A percentile compares a stretch with the other conserved stretches of the same genome.
phyloP scores from a whole-genome alignment of 2,888 invertebrate genomes.

The Lepidochitona cinerea region DNA sequence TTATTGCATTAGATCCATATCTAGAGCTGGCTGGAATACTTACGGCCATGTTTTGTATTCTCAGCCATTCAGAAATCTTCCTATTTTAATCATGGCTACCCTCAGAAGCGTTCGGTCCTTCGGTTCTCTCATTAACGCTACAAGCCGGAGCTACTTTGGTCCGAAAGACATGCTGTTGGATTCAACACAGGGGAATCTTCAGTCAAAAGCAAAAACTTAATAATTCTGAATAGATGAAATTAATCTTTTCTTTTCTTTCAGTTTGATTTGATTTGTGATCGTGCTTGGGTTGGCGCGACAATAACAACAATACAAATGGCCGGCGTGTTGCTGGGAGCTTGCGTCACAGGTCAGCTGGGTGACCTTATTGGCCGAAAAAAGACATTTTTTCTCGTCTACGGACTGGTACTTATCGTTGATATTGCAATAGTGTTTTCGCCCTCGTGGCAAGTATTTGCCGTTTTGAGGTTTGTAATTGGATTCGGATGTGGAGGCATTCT shows the following conservation, averaged over 20 bases:
- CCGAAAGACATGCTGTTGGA: no score
- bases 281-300: constrained; percentile 33
- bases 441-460: constrained; percentile 41
- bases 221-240: no score
- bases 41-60: no score
- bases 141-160: no score
- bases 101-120: no score
- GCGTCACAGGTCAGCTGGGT: constrained; percentile 40
- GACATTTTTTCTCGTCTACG: constrained; percentile 29
- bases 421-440: constrained; percentile 31
- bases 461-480: constrained; percentile 31
- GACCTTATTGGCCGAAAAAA: constrained; percentile 41
- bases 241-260: constrained; percentile 16
- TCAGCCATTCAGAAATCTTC: no score
- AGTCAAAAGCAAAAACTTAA: no score
- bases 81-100: no score
- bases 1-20: no score
- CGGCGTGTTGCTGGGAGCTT: constrained; percentile 37
- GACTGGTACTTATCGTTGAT: constrained; percentile 26
- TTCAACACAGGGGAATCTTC: no score
- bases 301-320: constrained; percentile 45
- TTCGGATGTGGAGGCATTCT: constrained; percentile 35
- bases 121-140: no score
- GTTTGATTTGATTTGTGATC: constrained; percentile 38
- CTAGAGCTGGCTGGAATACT: no score